Percentiles rank a stretch among this genome's conserved stretches.
These are phyloP conservation scores for Champsocephalus gunnari DNA, from an alignment of 2,797 vertebrate genomes.

Conservation along the genomic window DNA sequence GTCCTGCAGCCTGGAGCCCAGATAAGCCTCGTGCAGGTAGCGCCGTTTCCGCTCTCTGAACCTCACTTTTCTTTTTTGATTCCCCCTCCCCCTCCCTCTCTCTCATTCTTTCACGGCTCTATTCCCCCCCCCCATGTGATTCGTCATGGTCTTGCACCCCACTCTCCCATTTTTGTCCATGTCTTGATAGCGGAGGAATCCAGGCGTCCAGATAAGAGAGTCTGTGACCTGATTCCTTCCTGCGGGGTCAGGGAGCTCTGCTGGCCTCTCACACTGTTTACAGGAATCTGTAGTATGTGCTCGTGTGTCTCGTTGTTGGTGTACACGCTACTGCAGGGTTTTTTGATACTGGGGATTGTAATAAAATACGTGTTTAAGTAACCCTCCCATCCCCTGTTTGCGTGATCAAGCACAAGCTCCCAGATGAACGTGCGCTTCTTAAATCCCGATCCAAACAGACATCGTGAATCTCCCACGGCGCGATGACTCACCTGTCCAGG, in stretches of 20 bases:
- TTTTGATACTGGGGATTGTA: too few relatives aligned
- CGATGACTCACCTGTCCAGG: slow-evolving; percentile 89
- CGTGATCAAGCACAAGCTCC: not conserved
- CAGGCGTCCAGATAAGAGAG: slow-evolving; percentile 78
- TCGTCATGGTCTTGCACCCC: slow-evolving; percentile 42
- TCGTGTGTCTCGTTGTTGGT: too few relatives aligned
- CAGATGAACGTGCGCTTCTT: not conserved
- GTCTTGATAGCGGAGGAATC: slow-evolving; percentile 74
- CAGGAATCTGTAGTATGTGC: slow-evolving; percentile 10
- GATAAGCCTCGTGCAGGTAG: slow-evolving; percentile 87
- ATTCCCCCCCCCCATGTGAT: slow-evolving; percentile 24
- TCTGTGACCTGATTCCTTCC: slow-evolving; percentile 60
- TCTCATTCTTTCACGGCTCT: slow-evolving; percentile 29
- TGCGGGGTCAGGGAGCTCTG: slow-evolving; percentile 50
- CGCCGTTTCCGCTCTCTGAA: slow-evolving; percentile 68
- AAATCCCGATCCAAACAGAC: slow-evolving; percentile 24
- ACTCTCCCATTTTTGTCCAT: slow-evolving; percentile 38
- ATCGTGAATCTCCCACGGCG: slow-evolving; percentile 25
- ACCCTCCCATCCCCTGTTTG: too few relatives aligned
- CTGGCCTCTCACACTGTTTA: slow-evolving; percentile 44
- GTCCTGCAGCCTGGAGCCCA: slow-evolving; percentile 82
- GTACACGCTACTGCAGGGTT: too few relatives aligned
- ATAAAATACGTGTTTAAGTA: too few relatives aligned
- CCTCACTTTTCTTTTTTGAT: slow-evolving; percentile 57
- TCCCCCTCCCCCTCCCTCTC: slow-evolving; percentile 11